Conservation (phyloP, 2,888 invertebrate genomes). For the Drosophila falleni region DNA sequence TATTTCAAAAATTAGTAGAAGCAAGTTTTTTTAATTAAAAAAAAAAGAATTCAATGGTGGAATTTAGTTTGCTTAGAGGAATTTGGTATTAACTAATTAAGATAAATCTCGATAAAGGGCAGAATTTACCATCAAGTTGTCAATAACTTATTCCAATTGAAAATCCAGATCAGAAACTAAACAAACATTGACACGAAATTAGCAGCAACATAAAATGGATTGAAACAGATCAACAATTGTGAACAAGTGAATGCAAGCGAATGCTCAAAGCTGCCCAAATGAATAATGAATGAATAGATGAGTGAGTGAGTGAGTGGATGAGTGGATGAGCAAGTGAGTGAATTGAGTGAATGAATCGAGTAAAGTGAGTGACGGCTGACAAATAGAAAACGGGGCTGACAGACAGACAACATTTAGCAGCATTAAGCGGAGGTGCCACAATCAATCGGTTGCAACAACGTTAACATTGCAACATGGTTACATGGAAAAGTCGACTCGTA, state of each 20-base stretch:
- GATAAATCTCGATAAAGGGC: background rate
- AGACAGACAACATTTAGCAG: conserved; percentile 8
- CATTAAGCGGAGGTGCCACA: conserved; percentile 18
- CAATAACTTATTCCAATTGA: conserved; percentile 2
- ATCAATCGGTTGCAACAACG: conserved; percentile 16
- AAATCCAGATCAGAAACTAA: background rate
- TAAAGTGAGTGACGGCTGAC: conserved; percentile 14
- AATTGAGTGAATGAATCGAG: background rate
- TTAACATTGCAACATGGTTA: conserved; percentile 1
- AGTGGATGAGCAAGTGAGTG: background rate
- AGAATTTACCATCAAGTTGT: background rate
- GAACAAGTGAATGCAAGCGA: conserved; percentile 13
- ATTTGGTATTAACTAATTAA: too few relatives aligned
- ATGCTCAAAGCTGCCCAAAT: conserved; percentile 5
- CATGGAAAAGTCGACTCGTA: conserved; percentile 3
- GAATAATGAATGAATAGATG: conserved; percentile 12
- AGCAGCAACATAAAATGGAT: conserved; percentile 30
- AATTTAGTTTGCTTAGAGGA: too few relatives aligned
- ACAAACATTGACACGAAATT: conserved; percentile 51
- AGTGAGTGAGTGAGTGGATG: conserved; percentile 2
- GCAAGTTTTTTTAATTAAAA: too few relatives aligned
- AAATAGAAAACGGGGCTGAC: conserved; percentile 21
- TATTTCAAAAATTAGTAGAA: too few relatives aligned
- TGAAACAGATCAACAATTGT: background rate
- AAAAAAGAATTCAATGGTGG: too few relatives aligned